These are phyloP conservation scores for Urocolius indicus DNA, from an alignment of 2,113 vertebrate species.

Conservation along the genomic window DNA sequence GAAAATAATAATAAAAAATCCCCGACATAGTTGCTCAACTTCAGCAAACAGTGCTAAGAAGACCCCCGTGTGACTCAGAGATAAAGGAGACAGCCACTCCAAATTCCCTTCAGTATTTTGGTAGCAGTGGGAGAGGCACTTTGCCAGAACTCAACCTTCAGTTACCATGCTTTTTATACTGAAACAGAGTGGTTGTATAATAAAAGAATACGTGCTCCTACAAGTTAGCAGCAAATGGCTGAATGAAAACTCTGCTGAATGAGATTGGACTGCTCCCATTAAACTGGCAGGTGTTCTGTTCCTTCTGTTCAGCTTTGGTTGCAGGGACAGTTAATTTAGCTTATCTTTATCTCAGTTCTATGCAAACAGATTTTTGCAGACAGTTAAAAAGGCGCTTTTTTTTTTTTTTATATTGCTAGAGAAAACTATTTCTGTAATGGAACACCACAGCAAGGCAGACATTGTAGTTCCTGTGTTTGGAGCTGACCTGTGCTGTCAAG, in stretches of 20 bases:
- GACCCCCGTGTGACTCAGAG: not conserved
- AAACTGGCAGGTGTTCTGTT: not conserved
- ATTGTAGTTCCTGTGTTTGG: not conserved
- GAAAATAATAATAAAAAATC: not conserved
- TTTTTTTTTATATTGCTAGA: not conserved
- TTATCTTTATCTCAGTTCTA: not conserved
- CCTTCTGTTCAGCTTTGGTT: not conserved
- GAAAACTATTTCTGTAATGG: not conserved
- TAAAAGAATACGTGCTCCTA: not conserved
- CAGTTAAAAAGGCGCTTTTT: not conserved
- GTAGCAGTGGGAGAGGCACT: not conserved
- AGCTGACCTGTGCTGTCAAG: not conserved
- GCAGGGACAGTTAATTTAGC: not conserved
- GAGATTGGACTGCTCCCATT: not conserved
- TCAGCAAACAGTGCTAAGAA: conserved; percentile 44
- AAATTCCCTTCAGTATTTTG: not conserved
- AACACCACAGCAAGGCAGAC: not conserved
- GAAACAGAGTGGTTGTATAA: rapidly evolving
- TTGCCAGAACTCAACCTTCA: conserved; percentile 11
- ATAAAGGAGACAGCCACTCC: not conserved
- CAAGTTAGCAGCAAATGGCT: not conserved
- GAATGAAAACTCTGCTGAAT: not conserved
- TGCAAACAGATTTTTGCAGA: not conserved
- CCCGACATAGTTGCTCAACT: conserved; percentile 22
- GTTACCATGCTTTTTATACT: not conserved